Conservation (phyloP, 2,888 invertebrate genomes). For the Thecophora atra region DNA sequence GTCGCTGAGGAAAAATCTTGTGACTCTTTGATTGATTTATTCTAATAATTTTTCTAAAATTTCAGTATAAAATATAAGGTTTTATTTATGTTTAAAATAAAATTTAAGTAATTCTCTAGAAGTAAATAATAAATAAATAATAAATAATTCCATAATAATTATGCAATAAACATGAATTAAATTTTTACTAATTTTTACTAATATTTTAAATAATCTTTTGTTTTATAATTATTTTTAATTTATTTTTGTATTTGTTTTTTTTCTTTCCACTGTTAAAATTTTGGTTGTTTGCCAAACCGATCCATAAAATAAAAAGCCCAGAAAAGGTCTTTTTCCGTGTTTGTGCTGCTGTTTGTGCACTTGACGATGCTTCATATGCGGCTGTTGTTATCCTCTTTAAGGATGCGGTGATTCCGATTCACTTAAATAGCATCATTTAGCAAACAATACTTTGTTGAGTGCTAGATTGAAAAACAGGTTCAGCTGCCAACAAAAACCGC, state of each 20-base stretch:
- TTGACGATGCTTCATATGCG: background rate
- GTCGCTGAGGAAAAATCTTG: background rate
- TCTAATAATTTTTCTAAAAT: too few species aligned
- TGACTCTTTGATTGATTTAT: too few species aligned
- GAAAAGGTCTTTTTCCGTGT: background rate
- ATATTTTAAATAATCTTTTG: background rate
- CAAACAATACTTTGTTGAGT: constrained; percentile 12
- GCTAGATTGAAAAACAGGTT: constrained; percentile 15
- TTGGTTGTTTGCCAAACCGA: constrained; percentile 19
- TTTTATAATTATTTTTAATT: background rate
- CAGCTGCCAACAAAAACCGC: constrained; percentile 7
- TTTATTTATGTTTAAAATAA: too few species aligned
- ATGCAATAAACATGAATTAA: too few species aligned
- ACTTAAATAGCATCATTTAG: constrained; percentile 7
- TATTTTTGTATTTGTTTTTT: background rate
- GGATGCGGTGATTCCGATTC: constrained; percentile 5
- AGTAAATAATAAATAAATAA: background rate
- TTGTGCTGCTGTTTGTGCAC: background rate
- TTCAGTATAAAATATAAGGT: too few species aligned
- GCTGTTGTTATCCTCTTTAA: constrained; percentile 13
- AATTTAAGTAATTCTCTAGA: too few species aligned
- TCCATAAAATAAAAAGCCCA: background rate
- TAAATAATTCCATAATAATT: too few species aligned
- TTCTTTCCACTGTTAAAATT: too few species aligned
- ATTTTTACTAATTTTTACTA: too few species aligned